These are phyloP conservation scores for Drosophila nebulosa DNA, from an alignment of 1,140 invertebrate genomes.

Conservation along the genomic window DNA sequence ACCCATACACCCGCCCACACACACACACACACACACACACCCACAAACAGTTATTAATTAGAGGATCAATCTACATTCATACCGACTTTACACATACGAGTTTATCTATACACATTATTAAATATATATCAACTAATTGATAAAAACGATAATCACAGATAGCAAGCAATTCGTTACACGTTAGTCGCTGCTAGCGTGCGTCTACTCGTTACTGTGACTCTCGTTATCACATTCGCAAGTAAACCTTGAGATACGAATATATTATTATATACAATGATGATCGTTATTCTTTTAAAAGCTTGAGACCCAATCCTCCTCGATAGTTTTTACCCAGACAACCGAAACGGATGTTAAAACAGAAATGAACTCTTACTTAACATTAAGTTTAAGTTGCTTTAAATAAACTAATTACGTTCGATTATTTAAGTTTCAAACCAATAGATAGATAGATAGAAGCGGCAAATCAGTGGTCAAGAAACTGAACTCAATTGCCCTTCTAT, in stretches of 20 bases:
- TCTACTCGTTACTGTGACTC: slow-evolving; percentile 6
- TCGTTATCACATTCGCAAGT: slow-evolving; percentile 5
- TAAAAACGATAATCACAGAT: background rate
- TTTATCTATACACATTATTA: background rate
- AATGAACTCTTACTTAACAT: slow-evolving; percentile 24
- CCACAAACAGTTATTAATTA: background rate
- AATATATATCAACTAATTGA: background rate
- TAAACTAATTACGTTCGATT: slow-evolving; percentile 42
- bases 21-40: background rate
- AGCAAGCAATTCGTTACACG: background rate
- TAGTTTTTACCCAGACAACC: slow-evolving; percentile 19
- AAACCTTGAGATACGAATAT: slow-evolving; percentile 8
- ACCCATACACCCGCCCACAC: too few species aligned
- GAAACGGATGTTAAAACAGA: slow-evolving; percentile 10
- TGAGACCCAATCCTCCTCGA: slow-evolving; percentile 19
- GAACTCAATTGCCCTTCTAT: slow-evolving; percentile 1
- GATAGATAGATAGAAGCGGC: slow-evolving; percentile 6
- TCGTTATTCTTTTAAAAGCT: slow-evolving; percentile 18
- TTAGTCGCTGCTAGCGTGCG: background rate
- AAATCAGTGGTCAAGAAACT: background rate
- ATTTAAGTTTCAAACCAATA: slow-evolving; percentile 32
- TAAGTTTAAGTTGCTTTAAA: slow-evolving; percentile 57
- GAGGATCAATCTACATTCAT: background rate
- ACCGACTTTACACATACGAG: background rate
- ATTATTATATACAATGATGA: slow-evolving; percentile 9